Evolutionary conservation across 2,888 invertebrate species (phyloP).

Genomic region (Mycogona germanica): DNA sequence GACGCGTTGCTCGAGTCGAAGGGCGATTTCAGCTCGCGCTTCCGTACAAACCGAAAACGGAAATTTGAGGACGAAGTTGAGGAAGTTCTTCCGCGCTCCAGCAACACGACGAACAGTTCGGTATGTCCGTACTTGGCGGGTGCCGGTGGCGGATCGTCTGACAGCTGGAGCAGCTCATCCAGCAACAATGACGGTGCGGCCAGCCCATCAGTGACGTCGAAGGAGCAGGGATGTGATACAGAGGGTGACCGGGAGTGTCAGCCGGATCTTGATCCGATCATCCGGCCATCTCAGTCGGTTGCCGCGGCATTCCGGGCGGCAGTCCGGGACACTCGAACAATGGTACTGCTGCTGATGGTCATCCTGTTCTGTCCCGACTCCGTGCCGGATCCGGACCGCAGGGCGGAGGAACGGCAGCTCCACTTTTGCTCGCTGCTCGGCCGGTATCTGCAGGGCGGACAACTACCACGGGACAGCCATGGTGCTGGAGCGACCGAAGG

Average conservation of each 20-base stretch:
- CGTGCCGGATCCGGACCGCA: not conserved
- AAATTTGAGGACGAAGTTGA: not conserved
- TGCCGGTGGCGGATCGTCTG: not conserved
- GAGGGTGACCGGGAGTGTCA: too few species aligned
- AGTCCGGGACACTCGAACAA: conserved; percentile 3
- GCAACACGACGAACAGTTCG: not conserved
- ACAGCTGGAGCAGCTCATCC: too few species aligned
- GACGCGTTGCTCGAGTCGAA: too few species aligned
- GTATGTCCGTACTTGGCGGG: not conserved
- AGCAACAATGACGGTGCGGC: too few species aligned
- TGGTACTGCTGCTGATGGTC: conserved; percentile 10
- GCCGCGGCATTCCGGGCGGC: not conserved
- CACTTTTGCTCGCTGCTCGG: not conserved
- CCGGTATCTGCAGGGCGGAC: not conserved
- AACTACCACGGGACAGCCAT: too few species aligned
- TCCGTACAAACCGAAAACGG: not conserved
- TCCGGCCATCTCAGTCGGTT: too few species aligned
- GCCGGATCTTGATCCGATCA: too few species aligned
- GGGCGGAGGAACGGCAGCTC: not conserved
- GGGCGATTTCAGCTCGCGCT: too few species aligned
- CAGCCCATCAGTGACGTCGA: too few species aligned
- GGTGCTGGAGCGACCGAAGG: not conserved
- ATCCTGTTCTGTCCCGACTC: conserved; percentile 9
- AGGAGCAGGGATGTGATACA: too few species aligned
- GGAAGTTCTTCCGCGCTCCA: not conserved